These are phyloP conservation scores for Watsonalla binaria DNA, from an alignment of 2,888 invertebrate genomes.

Conservation along the genomic window DNA sequence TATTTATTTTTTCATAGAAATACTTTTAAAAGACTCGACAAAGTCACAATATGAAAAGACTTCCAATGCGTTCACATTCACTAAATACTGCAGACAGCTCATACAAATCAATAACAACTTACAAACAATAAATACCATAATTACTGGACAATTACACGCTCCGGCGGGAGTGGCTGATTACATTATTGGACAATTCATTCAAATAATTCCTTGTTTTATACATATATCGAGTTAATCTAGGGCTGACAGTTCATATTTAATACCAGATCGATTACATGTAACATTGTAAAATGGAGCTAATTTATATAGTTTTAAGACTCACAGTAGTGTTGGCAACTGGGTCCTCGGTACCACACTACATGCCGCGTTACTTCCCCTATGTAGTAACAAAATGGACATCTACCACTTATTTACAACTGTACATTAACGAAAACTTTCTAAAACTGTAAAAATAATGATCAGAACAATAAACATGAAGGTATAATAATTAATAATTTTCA, in stretches of 20 bases:
- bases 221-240: constrained; percentile 40
- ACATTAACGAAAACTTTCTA: constrained; percentile 72
- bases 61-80: constrained; percentile 63
- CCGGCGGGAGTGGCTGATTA: not conserved
- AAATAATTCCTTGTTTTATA: constrained; percentile 57
- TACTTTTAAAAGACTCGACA: constrained; percentile 75
- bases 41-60: constrained; percentile 74
- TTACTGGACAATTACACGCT: constrained; percentile 35
- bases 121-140: constrained; percentile 71
- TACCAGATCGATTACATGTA: not conserved
- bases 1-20: constrained; percentile 72
- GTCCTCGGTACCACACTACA: constrained; percentile 5
- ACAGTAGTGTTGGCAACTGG: not conserved
- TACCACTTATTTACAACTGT: constrained; percentile 73
- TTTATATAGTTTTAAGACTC: not conserved
- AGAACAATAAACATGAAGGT: constrained; percentile 67
- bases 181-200: constrained; percentile 69
- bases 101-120: constrained; percentile 72
- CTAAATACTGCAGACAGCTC: constrained; percentile 65
- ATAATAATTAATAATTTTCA: constrained; percentile 46
- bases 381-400: constrained; percentile 60
- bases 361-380: constrained; percentile 30
- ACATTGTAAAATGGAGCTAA: not conserved
- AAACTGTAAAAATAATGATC: constrained; percentile 65
- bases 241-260: constrained; percentile 13